Conservation (phyloP, 2,888 invertebrate species). For the Limnephilus auricula region DNA sequence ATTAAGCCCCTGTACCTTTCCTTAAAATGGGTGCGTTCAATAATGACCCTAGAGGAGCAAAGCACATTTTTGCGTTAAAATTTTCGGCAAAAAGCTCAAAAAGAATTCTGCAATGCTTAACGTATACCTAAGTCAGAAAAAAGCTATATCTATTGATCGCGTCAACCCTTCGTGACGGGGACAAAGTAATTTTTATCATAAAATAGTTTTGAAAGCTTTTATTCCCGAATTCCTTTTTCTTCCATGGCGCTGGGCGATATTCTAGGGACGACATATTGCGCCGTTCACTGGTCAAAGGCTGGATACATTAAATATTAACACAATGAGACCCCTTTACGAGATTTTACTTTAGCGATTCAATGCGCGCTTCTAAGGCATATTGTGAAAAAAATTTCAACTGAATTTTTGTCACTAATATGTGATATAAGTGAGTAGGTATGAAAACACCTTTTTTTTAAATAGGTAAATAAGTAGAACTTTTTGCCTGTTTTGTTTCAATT, state of each 20-base stretch:
- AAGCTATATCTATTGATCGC: slow-evolving; percentile 51
- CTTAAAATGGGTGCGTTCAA: background rate
- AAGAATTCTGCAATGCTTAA: background rate
- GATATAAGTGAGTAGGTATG: too few relatives aligned
- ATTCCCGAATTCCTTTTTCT: slow-evolving; percentile 55
- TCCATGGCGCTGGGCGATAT: slow-evolving; percentile 7
- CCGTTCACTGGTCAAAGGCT: background rate
- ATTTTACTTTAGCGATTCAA: background rate
- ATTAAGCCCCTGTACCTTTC: background rate
- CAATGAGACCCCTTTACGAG: slow-evolving; percentile 1
- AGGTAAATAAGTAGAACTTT: too few relatives aligned
- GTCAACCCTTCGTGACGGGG: slow-evolving; percentile 52
- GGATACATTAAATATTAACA: slow-evolving; percentile 18
- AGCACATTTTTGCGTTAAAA: background rate
- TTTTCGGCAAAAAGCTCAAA: background rate
- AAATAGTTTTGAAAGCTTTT: slow-evolving; percentile 64
- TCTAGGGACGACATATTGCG: slow-evolving; percentile 27
- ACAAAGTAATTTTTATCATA: slow-evolving; percentile 64
- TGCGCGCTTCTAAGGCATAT: background rate
- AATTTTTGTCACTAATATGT: background rate
- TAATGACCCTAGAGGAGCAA: background rate
- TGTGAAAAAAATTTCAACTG: background rate
- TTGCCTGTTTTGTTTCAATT: too few relatives aligned
- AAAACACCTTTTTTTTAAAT: too few relatives aligned
- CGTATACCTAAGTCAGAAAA: slow-evolving; percentile 58